phyloP scores from a whole-genome alignment of 2,113 vertebrate species.

The Panthera leo region DNA sequence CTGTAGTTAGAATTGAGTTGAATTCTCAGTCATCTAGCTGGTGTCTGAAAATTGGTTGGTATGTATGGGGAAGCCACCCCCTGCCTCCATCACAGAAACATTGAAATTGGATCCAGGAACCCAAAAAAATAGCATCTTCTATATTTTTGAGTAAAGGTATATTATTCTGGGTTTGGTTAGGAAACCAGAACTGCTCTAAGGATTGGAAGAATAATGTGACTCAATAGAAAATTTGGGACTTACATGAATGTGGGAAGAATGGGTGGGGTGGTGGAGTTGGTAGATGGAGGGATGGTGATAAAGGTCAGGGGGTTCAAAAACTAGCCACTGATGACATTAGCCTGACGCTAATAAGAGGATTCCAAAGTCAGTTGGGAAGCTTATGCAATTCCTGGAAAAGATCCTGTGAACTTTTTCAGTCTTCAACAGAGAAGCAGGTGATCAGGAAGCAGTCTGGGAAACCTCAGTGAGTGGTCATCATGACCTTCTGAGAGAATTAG shows the following conservation, averaged over 20 bases:
- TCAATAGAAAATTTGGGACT: neutral
- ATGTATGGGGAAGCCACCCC: neutral
- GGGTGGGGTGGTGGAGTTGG: accelerated
- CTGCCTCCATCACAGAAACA: neutral
- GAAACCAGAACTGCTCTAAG: neutral
- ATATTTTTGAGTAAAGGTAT: neutral
- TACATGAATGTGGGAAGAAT: neutral
- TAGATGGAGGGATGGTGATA: no score
- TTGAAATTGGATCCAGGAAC: neutral
- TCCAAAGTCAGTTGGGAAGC: neutral
- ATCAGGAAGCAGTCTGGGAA: neutral
- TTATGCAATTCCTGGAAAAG: neutral
- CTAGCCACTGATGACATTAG: neutral
- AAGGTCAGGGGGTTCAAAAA: neutral
- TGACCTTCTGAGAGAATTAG: neutral
- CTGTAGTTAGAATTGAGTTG: neutral
- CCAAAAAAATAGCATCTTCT: neutral
- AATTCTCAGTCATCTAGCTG: neutral
- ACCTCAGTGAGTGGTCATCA: neutral
- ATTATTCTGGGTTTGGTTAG: neutral
- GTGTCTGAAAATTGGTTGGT: neutral
- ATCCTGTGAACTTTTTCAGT: neutral
- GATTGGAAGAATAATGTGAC: neutral
- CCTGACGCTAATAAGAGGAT: neutral
- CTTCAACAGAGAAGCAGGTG: neutral